Percentiles rank a stretch among this genome's conserved stretches.
phyloP scores from a whole-genome alignment of 2,113 vertebrate species.

The Miniopterus natalensis region DNA sequence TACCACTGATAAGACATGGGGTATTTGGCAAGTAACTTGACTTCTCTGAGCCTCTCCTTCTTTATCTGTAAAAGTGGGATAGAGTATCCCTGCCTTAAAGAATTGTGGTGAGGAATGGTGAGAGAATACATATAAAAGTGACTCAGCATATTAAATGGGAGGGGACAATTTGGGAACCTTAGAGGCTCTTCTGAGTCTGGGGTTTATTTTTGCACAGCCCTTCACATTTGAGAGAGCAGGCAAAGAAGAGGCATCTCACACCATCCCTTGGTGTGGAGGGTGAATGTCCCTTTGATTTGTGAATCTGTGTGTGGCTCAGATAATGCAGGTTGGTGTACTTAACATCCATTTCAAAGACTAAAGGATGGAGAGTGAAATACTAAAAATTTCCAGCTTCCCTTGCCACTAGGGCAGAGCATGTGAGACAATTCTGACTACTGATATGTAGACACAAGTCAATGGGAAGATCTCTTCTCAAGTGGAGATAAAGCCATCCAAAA shows the following conservation, averaged over 20 bases:
- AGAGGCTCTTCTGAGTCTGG: background rate
- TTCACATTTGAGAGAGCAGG: background rate
- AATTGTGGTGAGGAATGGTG: background rate
- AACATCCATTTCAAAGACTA: background rate
- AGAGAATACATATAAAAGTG: background rate
- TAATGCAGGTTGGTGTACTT: background rate
- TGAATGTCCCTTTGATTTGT: conserved; percentile 20
- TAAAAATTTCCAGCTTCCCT: conserved; percentile 6
- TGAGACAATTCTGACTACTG: background rate
- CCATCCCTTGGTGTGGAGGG: background rate
- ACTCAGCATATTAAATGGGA: background rate
- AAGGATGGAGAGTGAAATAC: background rate
- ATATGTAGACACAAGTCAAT: background rate
- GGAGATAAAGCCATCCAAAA: conserved; percentile 25
- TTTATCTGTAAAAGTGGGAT: background rate
- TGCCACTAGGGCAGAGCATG: background rate
- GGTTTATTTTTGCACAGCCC: conserved; percentile 15
- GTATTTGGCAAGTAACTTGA: background rate
- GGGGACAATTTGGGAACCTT: background rate
- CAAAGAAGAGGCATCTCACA: background rate
- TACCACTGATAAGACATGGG: background rate
- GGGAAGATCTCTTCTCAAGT: conserved; percentile 18
- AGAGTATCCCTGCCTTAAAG: background rate
- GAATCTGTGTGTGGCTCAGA: background rate
- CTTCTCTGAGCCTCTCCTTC: background rate